Base-by-base conservation (phyloP, 92 coral and sea anemone genomes). In the Umimayanthus chanpuru region DNA sequence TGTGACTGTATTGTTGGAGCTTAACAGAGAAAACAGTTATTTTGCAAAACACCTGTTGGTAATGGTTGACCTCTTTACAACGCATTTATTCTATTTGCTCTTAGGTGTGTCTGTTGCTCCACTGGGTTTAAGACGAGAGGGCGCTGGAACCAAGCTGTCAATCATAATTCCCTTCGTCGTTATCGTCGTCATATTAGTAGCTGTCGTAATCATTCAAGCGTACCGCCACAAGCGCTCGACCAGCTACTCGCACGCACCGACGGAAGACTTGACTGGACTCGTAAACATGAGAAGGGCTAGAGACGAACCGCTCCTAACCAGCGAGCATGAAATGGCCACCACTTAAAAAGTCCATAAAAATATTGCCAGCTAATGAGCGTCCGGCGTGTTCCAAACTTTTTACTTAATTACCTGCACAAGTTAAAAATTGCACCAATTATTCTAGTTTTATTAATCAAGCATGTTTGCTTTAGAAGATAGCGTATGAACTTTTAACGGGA, bases 41-140 rank as follows among this genome's bases (percentile, higher is more conserved):
- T n/a, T n/a, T n/a, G n/a, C n/a, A n/a, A n/a, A n/a, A 53, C 58
- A 53, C 58, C 58, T 12, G 2, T 11, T 16, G 1, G 58, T 4
- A 53, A 11, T 12, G 58, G 18, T 15, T 14, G 4, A 15, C 58
- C 26, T 20, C 7, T 23, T 61, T 61, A 61, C 23, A 21, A 71
- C 76, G 1, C 5, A 29, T 71, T 71, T 26, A 5, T 26, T 71
- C 40, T 71, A 71, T 21, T 71, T 28, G 12, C 0, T 21, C 28
- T 71, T 61, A 77, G 81, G 81, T 41, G 58, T 16, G 28, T 77
- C 81, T 16, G 53, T 40, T 75, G 79, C 26, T 25, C 61, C 81
- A 43, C 14, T 41, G 5, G 58, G 29, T 47, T 40, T 61, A 0
- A 47, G 55, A 58, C 81, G 81, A 25, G 58, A 77, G 16, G 7